Conservation (phyloP, 37 sponge, comb jelly and placozoan genomes). For the Halisarca cf. caerulea region DNA sequence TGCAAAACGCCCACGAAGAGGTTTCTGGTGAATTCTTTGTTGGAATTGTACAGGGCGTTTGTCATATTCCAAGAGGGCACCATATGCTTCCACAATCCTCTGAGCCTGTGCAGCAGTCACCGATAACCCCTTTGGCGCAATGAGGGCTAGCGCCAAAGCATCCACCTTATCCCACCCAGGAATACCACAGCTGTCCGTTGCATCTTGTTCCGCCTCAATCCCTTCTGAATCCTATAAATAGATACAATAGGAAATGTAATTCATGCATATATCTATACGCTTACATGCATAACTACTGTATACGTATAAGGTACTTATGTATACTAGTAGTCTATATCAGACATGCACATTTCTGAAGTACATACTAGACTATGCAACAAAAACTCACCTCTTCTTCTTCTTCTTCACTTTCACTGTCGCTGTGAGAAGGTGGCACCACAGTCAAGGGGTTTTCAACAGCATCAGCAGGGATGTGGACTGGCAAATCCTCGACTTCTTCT, state of each 20-base stretch:
- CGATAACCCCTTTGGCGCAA: neutral
- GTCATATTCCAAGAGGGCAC: conserved; percentile 10
- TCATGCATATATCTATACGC: too few species aligned
- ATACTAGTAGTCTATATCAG: too few species aligned
- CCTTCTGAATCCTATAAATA: neutral
- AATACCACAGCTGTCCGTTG: conserved; percentile 15
- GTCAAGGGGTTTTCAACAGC: neutral
- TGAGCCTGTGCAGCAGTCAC: conserved; percentile 13
- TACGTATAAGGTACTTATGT: too few species aligned
- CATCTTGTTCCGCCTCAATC: neutral
- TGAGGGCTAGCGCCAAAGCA: conserved; percentile 15
- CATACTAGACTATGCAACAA: neutral
- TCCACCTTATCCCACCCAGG: conserved; percentile 59
- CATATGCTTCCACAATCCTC: conserved; percentile 7
- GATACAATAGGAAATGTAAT: neutral
- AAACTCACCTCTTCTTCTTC: conserved; percentile 2
- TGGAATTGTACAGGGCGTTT: conserved; percentile 5
- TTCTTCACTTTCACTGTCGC: conserved; percentile 1
- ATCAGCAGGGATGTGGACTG: neutral
- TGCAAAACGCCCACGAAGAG: neutral
- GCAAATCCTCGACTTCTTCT: neutral
- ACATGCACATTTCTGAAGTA: neutral
- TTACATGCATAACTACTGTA: too few species aligned
- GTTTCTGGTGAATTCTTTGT: neutral
- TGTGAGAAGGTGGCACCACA: neutral